A percentile compares a stretch with the other conserved stretches of the same genome.
Evolutionary conservation across 2,888 invertebrate species (phyloP).

Genomic region (Cryptocephalus moraei): DNA sequence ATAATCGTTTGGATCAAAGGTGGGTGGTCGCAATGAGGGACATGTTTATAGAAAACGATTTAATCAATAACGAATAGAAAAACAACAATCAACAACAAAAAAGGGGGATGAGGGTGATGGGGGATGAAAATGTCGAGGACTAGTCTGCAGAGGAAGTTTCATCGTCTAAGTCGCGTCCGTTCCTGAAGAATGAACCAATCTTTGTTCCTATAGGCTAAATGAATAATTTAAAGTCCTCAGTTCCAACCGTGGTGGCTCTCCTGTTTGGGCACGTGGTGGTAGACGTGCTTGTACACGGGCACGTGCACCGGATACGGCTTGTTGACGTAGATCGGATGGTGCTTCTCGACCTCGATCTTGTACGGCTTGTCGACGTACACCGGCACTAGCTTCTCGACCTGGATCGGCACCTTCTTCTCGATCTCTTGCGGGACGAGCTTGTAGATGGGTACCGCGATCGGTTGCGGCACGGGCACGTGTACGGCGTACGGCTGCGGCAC

Average conservation of each 20-base stretch:
- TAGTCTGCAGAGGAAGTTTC: not conserved
- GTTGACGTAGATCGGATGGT: slow-evolving; percentile 51
- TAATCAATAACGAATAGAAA: not conserved
- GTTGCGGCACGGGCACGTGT: slow-evolving; percentile 59
- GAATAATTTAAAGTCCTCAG: slow-evolving; percentile 1
- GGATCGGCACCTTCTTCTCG: slow-evolving; percentile 63
- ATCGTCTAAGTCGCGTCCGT: slow-evolving; percentile 4
- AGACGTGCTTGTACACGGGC: slow-evolving; percentile 64
- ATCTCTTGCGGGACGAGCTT: slow-evolving; percentile 62
- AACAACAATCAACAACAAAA: slow-evolving; percentile 2
- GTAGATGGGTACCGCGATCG: slow-evolving; percentile 62
- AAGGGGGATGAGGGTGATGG: not conserved
- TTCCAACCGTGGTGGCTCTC: slow-evolving; percentile 20
- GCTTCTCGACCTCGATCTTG: slow-evolving; percentile 66
- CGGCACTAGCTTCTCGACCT: slow-evolving; percentile 61
- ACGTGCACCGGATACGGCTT: slow-evolving; percentile 66
- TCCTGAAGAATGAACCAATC: slow-evolving; percentile 1
- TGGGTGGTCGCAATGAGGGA: too few relatives aligned
- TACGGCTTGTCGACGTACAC: slow-evolving; percentile 65
- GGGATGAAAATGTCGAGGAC: not conserved
- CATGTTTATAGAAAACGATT: not conserved
- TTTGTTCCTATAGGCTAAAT: not conserved
- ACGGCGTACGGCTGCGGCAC: slow-evolving; percentile 69
- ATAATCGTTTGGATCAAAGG: too few relatives aligned
- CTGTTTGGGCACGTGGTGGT: slow-evolving; percentile 46